Conservation (phyloP, 1,140 invertebrate genomes). For the Hormaphis cornu region DNA sequence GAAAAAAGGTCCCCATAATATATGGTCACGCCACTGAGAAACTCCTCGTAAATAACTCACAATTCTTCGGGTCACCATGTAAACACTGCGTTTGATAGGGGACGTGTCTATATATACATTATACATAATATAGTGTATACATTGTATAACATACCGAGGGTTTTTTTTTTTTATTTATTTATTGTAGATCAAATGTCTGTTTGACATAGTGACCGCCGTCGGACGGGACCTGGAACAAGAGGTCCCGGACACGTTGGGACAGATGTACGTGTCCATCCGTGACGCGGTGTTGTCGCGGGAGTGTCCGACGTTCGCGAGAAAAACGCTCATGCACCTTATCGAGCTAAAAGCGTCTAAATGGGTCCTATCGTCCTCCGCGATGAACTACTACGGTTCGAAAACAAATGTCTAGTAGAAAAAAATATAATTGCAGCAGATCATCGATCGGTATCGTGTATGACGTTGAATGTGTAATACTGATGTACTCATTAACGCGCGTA, state of each 20-base stretch:
- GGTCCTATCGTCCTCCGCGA: neutral
- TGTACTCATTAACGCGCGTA: no score
- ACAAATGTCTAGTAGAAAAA: neutral
- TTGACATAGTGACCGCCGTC: conserved; percentile 74
- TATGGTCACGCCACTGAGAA: no score
- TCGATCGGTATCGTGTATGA: no score
- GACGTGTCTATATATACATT: no score
- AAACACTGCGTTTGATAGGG: no score
- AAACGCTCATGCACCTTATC: conserved; percentile 75
- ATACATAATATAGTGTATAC: no score
- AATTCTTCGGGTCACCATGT: no score
- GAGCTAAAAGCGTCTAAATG: conserved; percentile 65
- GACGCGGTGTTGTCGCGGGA: conserved; percentile 69
- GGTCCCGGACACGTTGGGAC: conserved; percentile 64
- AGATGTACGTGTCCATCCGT: conserved; percentile 63
- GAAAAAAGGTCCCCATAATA: no score
- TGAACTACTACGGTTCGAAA: conserved; percentile 1
- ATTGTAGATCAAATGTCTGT: conserved; percentile 68
- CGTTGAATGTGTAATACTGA: no score
- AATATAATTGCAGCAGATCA: no score
- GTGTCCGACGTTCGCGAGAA: conserved; percentile 55
- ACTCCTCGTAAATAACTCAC: no score
- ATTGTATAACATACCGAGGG: neutral
- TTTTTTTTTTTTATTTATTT: conserved; percentile 34
- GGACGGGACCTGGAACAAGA: conserved; percentile 76